Evolutionary conservation across 2,888 invertebrate genomes (phyloP).

Genomic region (Callyntrura sp.): DNA sequence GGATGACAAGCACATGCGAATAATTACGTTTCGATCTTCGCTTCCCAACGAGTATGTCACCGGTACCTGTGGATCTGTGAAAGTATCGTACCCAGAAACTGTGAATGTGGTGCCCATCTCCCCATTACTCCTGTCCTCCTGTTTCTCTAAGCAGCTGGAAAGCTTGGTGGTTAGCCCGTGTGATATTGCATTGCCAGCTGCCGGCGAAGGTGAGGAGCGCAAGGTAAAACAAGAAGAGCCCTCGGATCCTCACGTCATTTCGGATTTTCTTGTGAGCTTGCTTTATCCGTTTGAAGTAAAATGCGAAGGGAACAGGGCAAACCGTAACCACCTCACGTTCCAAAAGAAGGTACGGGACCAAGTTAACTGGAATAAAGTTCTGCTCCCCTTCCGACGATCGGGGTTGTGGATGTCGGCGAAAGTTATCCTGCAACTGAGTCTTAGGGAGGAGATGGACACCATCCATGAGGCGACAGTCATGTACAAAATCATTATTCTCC

Average conservation of each 20-base stretch:
- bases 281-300: too few species aligned
- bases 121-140: not conserved
- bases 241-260: not conserved
- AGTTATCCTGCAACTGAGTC: not conserved
- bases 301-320: not conserved
- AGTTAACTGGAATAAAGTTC: not conserved
- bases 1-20: not conserved
- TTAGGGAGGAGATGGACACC: not conserved
- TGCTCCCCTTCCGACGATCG: not conserved
- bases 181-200: not conserved
- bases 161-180: not conserved
- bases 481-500: not conserved
- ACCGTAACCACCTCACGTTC: not conserved
- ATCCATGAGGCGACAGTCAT: not conserved
- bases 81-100: slow-evolving; percentile 17
- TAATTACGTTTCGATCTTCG: slow-evolving; percentile 22
- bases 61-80: not conserved
- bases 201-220: not conserved
- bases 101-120: slow-evolving; percentile 31
- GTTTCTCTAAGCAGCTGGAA: not conserved
- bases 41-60: slow-evolving; percentile 15
- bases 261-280: slow-evolving; percentile 33
- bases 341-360: slow-evolving; percentile 29
- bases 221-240: not conserved
- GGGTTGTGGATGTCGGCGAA: slow-evolving; percentile 12